phyloP scores from a whole-genome alignment of 2,113 vertebrate species.

The Phalacrocorax pelagicus region DNA sequence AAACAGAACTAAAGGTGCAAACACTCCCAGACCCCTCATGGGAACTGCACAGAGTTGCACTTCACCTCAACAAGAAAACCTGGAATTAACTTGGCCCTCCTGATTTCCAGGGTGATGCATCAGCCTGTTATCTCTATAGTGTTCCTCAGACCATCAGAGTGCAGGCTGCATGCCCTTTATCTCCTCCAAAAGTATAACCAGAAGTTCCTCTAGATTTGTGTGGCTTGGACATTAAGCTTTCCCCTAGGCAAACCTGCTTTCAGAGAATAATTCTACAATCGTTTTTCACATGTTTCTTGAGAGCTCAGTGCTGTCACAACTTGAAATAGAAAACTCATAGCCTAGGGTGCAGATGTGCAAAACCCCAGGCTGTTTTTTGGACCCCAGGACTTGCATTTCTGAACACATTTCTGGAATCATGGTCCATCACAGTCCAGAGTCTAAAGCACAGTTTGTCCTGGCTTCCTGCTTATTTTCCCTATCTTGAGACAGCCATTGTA shows the following conservation, averaged over 20 bases:
- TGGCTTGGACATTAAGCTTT: neutral
- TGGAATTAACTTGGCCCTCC: neutral
- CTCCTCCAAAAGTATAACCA: neutral
- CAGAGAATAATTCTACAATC: neutral
- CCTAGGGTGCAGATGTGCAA: neutral
- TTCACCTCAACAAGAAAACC: neutral
- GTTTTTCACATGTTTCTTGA: neutral
- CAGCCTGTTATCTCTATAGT: neutral
- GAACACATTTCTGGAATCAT: neutral
- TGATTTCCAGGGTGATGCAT: neutral
- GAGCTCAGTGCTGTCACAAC: neutral
- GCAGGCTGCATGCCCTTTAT: neutral
- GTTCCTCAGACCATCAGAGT: neutral
- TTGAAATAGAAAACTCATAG: neutral
- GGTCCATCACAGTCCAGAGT: fast-evolving
- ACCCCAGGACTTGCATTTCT: neutral
- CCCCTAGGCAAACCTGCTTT: neutral
- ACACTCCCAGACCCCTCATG: fast-evolving
- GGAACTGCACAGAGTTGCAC: neutral
- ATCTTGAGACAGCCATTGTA: fast-evolving
- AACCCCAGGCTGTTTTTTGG: neutral
- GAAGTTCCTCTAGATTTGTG: neutral
- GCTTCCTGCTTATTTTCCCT: neutral
- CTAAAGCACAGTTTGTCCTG: neutral
- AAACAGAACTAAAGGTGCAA: neutral